A percentile compares a stretch with the other conserved stretches of the same genome.
These are phyloP conservation scores for Morpho achilles DNA, from an alignment of 2,888 invertebrate species.

Conservation along the genomic window DNA sequence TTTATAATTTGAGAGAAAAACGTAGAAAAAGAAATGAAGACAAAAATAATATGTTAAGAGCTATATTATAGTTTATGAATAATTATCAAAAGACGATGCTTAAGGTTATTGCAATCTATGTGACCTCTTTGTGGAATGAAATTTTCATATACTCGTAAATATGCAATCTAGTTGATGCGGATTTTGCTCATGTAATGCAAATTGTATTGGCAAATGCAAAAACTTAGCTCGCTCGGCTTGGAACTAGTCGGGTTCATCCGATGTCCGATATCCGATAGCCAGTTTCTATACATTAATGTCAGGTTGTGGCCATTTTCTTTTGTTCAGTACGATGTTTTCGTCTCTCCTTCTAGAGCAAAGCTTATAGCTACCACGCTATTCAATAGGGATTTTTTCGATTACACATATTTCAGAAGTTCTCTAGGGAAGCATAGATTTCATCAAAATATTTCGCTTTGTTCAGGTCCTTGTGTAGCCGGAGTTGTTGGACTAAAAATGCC, in stretches of 20 bases:
- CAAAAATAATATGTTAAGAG: slow-evolving; percentile 13
- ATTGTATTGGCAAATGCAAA: slow-evolving; percentile 5
- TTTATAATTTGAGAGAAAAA: neutral
- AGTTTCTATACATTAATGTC: too few species aligned
- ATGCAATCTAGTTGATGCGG: slow-evolving; percentile 14
- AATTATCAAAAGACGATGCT: slow-evolving; percentile 11
- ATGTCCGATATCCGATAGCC: too few species aligned
- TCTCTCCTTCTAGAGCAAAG: too few species aligned
- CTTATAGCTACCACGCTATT: too few species aligned
- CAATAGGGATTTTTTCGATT: too few species aligned
- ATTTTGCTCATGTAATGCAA: slow-evolving; percentile 8
- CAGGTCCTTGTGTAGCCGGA: slow-evolving; percentile 92
- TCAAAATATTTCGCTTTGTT: neutral
- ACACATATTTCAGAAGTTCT: too few species aligned
- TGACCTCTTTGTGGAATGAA: slow-evolving; percentile 10
- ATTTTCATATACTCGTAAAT: slow-evolving; percentile 23
- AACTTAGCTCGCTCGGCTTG: neutral
- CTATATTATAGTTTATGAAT: slow-evolving; percentile 16
- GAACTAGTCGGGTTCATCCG: too few species aligned
- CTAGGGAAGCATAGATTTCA: too few species aligned
- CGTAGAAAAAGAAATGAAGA: neutral
- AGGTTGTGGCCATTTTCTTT: too few species aligned
- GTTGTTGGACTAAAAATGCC: slow-evolving; percentile 97
- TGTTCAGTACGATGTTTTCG: too few species aligned
- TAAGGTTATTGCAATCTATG: slow-evolving; percentile 12